phyloP scores from a whole-genome alignment of 2,888 invertebrate species.

The Aelia acuminata region DNA sequence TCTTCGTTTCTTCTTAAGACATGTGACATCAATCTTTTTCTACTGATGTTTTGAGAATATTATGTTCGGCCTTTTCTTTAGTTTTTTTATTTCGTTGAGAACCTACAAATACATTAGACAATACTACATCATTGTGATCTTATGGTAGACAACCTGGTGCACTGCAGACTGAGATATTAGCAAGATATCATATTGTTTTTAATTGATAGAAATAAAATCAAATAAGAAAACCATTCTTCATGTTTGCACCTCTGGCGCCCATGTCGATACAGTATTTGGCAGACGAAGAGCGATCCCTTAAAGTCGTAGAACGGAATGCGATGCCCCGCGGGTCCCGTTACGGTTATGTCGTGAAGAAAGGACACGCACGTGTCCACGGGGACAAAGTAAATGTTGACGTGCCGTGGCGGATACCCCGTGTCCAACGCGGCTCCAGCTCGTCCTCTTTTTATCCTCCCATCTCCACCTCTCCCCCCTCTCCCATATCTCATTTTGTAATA shows the following conservation, averaged over 20 bases:
- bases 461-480: slow-evolving; percentile 41
- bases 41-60: too few species aligned
- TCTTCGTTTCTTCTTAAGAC: too few species aligned
- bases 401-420: slow-evolving; percentile 55
- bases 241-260: neutral
- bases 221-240: neutral
- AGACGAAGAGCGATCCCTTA: neutral
- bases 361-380: slow-evolving; percentile 59
- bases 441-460: slow-evolving; percentile 46
- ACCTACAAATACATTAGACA: too few species aligned
- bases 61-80: too few species aligned
- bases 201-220: too few species aligned
- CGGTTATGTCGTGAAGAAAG: slow-evolving; percentile 51
- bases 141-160: too few species aligned
- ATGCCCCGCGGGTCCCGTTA: slow-evolving; percentile 31
- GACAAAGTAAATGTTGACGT: slow-evolving; percentile 60
- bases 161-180: too few species aligned
- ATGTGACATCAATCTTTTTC: too few species aligned
- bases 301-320: slow-evolving; percentile 39
- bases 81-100: too few species aligned
- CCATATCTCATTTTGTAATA: slow-evolving; percentile 59
- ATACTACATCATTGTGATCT: too few species aligned
- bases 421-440: slow-evolving; percentile 37
- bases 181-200: too few species aligned
- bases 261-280: neutral